Conservation (phyloP, 2,797 vertebrate genomes). For the Perodicticus potto region DNA sequence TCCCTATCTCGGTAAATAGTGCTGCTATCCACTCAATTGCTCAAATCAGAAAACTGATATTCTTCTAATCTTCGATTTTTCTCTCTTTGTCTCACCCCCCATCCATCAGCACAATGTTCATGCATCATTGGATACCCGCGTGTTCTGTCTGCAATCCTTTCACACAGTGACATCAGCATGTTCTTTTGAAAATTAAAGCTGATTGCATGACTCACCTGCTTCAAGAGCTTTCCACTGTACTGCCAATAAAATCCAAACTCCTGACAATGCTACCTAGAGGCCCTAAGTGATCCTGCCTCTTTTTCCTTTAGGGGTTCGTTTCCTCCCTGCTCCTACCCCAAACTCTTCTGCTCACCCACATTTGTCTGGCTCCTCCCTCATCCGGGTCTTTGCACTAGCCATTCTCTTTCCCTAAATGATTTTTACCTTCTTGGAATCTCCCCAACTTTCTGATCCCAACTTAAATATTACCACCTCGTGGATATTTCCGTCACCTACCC, state of each 20-base stretch:
- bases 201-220: background rate
- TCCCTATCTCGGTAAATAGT: background rate
- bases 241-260: background rate
- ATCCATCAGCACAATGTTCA: background rate
- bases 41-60: background rate
- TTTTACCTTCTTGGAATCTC: background rate
- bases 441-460: background rate
- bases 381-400: background rate
- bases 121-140: too few species aligned
- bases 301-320: background rate
- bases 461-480: background rate
- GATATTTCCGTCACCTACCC: background rate
- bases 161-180: background rate
- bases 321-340: background rate
- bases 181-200: constrained; percentile 4
- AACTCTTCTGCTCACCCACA: background rate
- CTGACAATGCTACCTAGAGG: background rate
- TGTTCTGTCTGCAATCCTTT: background rate
- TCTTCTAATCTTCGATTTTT: background rate
- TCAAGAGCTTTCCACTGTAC: background rate
- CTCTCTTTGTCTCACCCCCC: background rate
- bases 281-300: background rate
- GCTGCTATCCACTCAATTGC: background rate
- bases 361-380: background rate
- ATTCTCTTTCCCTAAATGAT: background rate